Evolutionary conservation across 2,797 vertebrate genomes (phyloP), one percentile per base, ranked within the genome.

Genomic region (Sarcophilus harrisii): DNA sequence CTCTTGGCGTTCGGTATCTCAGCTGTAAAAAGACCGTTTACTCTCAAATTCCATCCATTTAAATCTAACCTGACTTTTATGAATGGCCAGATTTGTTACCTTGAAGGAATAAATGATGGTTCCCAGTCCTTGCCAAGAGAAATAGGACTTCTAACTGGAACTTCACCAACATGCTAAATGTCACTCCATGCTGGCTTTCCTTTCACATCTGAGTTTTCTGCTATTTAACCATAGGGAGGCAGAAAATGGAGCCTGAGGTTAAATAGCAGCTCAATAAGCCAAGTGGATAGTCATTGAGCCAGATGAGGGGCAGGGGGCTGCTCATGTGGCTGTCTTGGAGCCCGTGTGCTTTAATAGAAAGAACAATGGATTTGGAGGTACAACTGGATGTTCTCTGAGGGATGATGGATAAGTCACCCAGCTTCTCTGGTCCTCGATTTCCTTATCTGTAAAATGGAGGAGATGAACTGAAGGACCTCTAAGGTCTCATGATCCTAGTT

Each of bases 401-500:
- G n/a, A 73, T 38, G n/a, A 73, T 94, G 24, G 73, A 94, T 29
- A 3, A 66, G 0, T 58, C 4, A 8, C 28, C 90, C 4, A 1
- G 0, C 55, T 81, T 55, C 54, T 11, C 54, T 55, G 55, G 59
- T 0, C 5, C 5, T 29, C 57, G 81, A 14, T 4, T 73, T 49
- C 49, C 95, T 95, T 94, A 1, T 62, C n/a, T 93, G 32, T 58
- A 92, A 95, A 94, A 55, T 60, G 3, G 29, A 30, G 89, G 4
- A 0, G n/a, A 73, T 73, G n/a, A n/a, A 73, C n/a, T 9, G 3
- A 38, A 38, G 38, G 66, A 38, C 16, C n/a, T 73, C 66, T 21
- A 21, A 18, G 3, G 6, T 38, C 16, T 73, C 14, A n/a, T n/a
- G 62, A n/a, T n/a, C 4, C 14, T n/a, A n/a, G 14, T 66, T 66